These are phyloP conservation scores for Chaetorhynchus papuensis DNA, from an alignment of 2,113 vertebrate species.

Conservation along the genomic window DNA sequence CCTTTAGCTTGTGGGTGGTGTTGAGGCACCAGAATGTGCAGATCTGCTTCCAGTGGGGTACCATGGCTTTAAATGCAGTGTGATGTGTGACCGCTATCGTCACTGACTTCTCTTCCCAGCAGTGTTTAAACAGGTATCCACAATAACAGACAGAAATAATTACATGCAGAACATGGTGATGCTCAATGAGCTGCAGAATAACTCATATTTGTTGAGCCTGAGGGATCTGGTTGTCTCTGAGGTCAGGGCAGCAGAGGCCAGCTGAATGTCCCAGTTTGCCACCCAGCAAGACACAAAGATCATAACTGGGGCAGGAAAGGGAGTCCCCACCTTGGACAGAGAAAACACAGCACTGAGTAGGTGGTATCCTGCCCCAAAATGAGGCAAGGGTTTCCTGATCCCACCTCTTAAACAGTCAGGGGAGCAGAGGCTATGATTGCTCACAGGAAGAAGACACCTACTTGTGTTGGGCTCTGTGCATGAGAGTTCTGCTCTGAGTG, in stretches of 20 bases:
- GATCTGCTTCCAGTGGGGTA: neutral
- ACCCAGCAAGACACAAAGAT: neutral
- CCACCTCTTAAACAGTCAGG: neutral
- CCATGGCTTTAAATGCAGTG: neutral
- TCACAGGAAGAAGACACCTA: neutral
- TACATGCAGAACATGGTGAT: neutral
- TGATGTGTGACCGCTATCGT: neutral
- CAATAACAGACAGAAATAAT: neutral
- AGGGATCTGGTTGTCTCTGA: neutral
- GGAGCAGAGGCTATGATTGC: neutral
- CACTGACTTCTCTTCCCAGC: neutral
- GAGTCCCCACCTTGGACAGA: neutral
- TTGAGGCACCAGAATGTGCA: neutral
- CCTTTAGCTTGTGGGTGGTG: neutral
- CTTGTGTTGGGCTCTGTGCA: neutral
- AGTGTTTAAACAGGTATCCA: neutral
- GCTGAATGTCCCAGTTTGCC: neutral
- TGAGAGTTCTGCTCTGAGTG: rapidly evolving
- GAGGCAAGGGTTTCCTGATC: neutral
- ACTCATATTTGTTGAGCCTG: neutral
- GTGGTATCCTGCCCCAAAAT: neutral
- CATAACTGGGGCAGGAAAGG: neutral
- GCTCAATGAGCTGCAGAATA: neutral
- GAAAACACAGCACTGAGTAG: neutral
- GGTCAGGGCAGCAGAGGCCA: neutral